phyloP scores from a whole-genome alignment of 2,797 vertebrate species.

The Gadopsis marmoratus region DNA sequence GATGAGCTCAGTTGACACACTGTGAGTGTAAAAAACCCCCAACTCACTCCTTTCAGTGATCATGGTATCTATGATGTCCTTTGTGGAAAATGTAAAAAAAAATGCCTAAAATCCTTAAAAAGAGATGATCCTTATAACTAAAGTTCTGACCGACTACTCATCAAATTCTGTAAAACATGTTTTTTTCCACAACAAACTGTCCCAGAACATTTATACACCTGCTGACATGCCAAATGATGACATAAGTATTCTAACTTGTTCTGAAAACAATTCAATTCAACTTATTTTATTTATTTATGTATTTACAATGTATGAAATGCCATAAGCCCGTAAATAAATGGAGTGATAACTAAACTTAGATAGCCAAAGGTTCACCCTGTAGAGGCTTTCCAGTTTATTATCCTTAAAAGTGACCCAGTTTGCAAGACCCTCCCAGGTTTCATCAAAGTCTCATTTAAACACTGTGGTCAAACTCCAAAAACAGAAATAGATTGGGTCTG shows the following conservation, averaged over 20 bases:
- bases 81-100: neutral
- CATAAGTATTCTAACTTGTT: neutral
- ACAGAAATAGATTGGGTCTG: neutral
- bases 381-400: neutral
- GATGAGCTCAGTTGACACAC: neutral
- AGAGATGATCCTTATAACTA: neutral
- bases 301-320: too few species aligned
- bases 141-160: neutral
- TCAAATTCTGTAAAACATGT: neutral
- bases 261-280: neutral
- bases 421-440: neutral
- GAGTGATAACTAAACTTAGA: neutral
- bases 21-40: too few species aligned
- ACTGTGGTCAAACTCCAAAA: neutral
- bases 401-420: neutral
- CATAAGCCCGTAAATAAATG: neutral
- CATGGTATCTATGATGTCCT: neutral
- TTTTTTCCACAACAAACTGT: neutral
- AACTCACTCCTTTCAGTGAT: neutral
- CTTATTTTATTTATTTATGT: too few species aligned
- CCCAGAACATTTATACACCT: neutral
- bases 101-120: neutral
- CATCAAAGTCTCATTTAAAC: slow-evolving; percentile 9
- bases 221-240: neutral
- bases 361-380: neutral